phyloP scores from a whole-genome alignment of 2,113 vertebrate genomes.

The Garra rufa region DNA sequence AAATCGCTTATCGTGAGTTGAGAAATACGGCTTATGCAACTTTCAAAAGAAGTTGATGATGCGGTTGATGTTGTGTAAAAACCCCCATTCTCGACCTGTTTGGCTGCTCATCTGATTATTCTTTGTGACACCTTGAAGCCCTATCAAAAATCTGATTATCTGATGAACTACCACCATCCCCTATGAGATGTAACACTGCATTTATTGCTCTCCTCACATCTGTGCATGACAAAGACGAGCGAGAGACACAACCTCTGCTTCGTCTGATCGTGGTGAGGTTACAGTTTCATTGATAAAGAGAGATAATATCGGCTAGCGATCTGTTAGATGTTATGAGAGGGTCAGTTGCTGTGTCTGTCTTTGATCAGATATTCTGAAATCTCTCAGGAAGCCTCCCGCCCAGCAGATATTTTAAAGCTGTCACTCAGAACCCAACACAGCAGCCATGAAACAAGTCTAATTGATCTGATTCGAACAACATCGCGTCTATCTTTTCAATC shows the following conservation, averaged over 20 bases:
- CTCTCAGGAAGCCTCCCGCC: constrained; percentile 54
- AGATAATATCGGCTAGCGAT: constrained; percentile 21
- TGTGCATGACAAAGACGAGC: constrained; percentile 54
- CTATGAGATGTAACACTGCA: constrained; percentile 71
- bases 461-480: constrained; percentile 57
- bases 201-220: constrained; percentile 68
- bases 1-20: constrained; percentile 46
- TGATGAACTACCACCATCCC: constrained; percentile 68
- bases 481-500: constrained; percentile 47
- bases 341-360: constrained; percentile 16
- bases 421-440: constrained; percentile 44
- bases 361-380: constrained; percentile 50
- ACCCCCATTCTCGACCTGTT: constrained; percentile 61
- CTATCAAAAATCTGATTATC: constrained; percentile 65
- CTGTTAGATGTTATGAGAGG: constrained; percentile 18
- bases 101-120: constrained; percentile 70
- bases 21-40: constrained; percentile 58
- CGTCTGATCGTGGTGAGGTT: constrained; percentile 64
- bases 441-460: constrained; percentile 45
- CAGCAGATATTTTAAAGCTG: constrained; percentile 46
- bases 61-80: constrained; percentile 67
- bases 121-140: constrained; percentile 55
- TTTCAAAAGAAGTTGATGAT: constrained; percentile 68
- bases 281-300: constrained; percentile 49
- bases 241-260: constrained; percentile 60